Evolutionary conservation across 2,888 invertebrate genomes (phyloP).

Genomic region (Anodontia alba): DNA sequence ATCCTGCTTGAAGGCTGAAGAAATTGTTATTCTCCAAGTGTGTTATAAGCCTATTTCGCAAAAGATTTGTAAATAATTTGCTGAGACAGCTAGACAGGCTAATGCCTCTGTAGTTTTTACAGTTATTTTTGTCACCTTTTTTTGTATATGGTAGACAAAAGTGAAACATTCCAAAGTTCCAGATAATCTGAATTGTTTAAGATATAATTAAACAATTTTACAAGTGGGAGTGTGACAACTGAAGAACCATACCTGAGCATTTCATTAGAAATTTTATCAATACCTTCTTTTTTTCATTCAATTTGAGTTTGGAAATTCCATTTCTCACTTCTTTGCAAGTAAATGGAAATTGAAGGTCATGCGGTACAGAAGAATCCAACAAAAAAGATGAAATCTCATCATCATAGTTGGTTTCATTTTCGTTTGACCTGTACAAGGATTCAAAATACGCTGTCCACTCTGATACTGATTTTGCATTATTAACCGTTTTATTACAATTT

Average conservation of each 20-base stretch:
- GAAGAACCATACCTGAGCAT: slow-evolving; percentile 19
- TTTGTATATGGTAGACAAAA: slow-evolving; percentile 14
- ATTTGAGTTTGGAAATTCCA: not conserved
- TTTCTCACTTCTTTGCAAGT: slow-evolving; percentile 12
- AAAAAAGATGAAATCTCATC: not conserved
- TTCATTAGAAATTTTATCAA: slow-evolving; percentile 13
- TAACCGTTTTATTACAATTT: not conserved
- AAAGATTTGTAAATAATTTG: not conserved
- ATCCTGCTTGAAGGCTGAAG: slow-evolving; percentile 24
- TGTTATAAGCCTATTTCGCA: slow-evolving; percentile 9
- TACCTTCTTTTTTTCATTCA: slow-evolving; percentile 11
- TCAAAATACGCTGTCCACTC: slow-evolving; percentile 7
- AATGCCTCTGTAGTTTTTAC: slow-evolving; percentile 20
- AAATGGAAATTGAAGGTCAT: slow-evolving; percentile 8
- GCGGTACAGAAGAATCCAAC: not conserved
- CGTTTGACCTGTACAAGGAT: not conserved
- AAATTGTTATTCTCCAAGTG: slow-evolving; percentile 4
- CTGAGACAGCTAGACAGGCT: slow-evolving; percentile 8
- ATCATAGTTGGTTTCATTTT: not conserved
- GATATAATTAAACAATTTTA: slow-evolving; percentile 24
- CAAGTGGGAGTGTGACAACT: not conserved
- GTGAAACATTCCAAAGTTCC: not conserved
- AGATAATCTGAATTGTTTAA: not conserved
- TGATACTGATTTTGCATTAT: not conserved
- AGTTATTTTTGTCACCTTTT: not conserved